phyloP scores from a whole-genome alignment of 2,113 vertebrate species.

The Prolemur simus region DNA sequence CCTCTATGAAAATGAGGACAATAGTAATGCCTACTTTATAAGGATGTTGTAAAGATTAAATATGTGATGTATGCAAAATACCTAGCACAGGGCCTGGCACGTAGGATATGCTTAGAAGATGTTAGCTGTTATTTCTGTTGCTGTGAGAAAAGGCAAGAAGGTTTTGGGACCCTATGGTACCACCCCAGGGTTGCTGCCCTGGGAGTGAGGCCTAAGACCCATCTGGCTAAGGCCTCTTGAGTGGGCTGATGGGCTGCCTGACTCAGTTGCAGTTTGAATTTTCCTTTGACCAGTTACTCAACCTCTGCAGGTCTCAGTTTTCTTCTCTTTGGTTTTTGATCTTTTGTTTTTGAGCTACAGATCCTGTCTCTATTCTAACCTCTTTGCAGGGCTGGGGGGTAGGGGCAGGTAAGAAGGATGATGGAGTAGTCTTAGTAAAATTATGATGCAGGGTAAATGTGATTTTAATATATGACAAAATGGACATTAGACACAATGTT shows the following conservation, averaged over 20 bases:
- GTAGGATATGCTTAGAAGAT: not conserved
- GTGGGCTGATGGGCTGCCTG: not conserved
- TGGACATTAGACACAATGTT: not conserved
- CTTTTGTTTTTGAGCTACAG: not conserved
- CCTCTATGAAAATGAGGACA: not conserved
- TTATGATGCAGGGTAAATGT: not conserved
- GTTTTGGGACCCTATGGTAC: not conserved
- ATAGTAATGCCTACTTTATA: not conserved
- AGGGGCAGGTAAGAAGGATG: not conserved
- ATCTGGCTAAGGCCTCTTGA: not conserved
- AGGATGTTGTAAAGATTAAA: not conserved
- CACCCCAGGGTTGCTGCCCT: not conserved
- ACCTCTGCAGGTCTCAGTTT: not conserved
- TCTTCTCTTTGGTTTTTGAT: too few relatives aligned
- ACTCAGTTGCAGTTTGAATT: not conserved
- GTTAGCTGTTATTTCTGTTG: not conserved
- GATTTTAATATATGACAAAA: not conserved
- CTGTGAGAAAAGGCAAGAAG: not conserved
- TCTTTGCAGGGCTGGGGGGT: not conserved
- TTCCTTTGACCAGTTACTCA: not conserved
- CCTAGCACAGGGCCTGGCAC: not conserved
- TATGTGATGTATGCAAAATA: not conserved
- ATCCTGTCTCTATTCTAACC: not conserved
- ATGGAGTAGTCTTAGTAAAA: not conserved
- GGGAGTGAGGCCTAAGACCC: not conserved